Evolutionary conservation across 2,888 invertebrate genomes (phyloP), one percentile per base, ranked within the genome.

Genomic region (Epinotia brunnichana): DNA sequence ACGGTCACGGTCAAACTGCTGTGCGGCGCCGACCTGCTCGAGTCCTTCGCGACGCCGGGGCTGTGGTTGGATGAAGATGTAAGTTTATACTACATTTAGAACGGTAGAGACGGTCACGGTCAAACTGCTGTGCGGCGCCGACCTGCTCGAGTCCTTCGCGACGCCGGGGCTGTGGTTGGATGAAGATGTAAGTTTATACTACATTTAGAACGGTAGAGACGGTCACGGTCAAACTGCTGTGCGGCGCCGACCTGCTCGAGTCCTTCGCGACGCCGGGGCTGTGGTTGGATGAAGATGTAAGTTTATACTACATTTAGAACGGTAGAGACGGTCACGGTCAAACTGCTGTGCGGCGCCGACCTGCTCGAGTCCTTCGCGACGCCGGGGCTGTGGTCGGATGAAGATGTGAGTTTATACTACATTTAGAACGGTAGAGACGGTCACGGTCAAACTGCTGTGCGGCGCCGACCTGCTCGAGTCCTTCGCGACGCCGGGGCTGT

Each of bases 401-500:
- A n/a, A n/a, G n/a, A n/a, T n/a, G n/a, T n/a, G n/a, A n/a, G n/a
- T n/a, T n/a, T n/a, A n/a, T n/a, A n/a, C n/a, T n/a, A n/a, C n/a
- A n/a, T n/a, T n/a, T n/a, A n/a, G 41, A 91, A 91, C 48, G 90
- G 87, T 0, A 87, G 78, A 78, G 51, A 78, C 48, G 11, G 95
- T 98, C 0, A 95, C 96, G 62, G 94, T 99, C 0, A 98, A 97
- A 88, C 86, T 99, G 75, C 90, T 99, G 11, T 99, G 99, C 84
- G 99, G 99, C 0, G 98, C 96, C 0, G 99, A 99, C 91, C 92
- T 99, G 35, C 85, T 99, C 75, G 98, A 99, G 90, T 98, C 98
- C 0, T 98, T 99, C 89, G 96, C 96, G 7, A 96, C 96, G 3
- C 98, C 98, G 0, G 97, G 97, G 0, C 89, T 99, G 9, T 99